These are phyloP conservation scores for Lasioglossum figueresi DNA, from an alignment of 2,888 invertebrate genomes.

Conservation along the genomic window DNA sequence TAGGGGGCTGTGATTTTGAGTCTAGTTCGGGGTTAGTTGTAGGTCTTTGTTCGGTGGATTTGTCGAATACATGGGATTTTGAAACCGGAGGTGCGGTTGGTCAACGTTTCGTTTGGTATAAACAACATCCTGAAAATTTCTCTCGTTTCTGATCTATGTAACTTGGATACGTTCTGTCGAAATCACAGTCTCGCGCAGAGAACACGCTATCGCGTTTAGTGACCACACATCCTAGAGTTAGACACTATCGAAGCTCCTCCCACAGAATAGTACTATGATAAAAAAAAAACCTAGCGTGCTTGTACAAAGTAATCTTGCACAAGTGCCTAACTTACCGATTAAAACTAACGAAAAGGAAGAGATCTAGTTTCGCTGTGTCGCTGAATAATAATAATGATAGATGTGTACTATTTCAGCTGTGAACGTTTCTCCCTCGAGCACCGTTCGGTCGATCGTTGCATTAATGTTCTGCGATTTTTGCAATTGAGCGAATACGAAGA, in stretches of 20 bases:
- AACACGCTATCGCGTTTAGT: not conserved
- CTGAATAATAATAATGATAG: not conserved
- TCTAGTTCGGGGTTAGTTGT: not conserved
- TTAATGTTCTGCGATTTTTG: not conserved
- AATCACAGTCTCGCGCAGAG: not conserved
- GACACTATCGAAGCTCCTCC: not conserved
- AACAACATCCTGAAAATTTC: not conserved
- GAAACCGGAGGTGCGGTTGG: not conserved
- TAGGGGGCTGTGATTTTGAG: not conserved
- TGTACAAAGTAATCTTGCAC: conserved; percentile 9
- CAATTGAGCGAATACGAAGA: not conserved
- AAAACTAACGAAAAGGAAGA: not conserved
- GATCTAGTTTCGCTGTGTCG: not conserved
- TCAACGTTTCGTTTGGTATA: not conserved
- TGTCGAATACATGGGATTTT: not conserved
- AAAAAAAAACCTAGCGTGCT: not conserved
- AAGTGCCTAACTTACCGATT: conserved; percentile 1
- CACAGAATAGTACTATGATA: not conserved
- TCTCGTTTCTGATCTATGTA: too few species aligned
- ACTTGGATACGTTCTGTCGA: not conserved
- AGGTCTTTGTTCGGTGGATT: not conserved
- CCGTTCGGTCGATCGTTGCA: conserved; percentile 2
- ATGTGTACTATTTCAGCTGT: not conserved
- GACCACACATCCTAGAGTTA: not conserved
- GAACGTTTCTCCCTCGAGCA: not conserved